Base-by-base conservation (phyloP, 2,888 invertebrate species). In the Eledona agricola region DNA sequence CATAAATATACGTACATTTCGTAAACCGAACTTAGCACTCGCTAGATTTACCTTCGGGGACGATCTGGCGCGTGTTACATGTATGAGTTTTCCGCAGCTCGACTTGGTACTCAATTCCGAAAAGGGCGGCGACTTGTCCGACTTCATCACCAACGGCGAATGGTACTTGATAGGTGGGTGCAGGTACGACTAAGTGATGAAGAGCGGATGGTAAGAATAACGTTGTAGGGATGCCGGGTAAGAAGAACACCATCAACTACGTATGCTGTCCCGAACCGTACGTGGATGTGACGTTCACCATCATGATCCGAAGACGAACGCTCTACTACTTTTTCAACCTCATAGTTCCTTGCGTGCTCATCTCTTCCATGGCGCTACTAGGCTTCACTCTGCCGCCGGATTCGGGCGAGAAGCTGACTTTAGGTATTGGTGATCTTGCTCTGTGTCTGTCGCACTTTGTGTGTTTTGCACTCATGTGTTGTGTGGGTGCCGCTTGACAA, bases 311-410 rank as follows among this genome's bases (percentile, higher is more conserved):
- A 66, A 85, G 98, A 74, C 85, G 97, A 72, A 97, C 97, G 35
- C 83, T 98, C 71, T 98, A 97, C 84, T 98, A 98, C 83, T 96
- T 96, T 82, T 96, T 98, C 87, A 99, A 99, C 83, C 87, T 99
- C 79, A 97, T 99, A 79, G 95, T 98, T 73, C 99, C 98, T 66
- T 97, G 97, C 78, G 94, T 98, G 73, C 87, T 99, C 72, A 98
- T 99, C 77, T 95, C 97, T 60, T 95, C 96, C 66, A 96, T 98
- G 93, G 96, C 97, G 66, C 87, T 99, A 66, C 84, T 99, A 71
- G 96, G 97, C 65, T 99, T 99, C 83, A 95, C 96, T 63, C 83
- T 99, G 75, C 98, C 99, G 62, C 97, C 97, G 55, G 98, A 99
- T 77, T 94, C 95, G 34, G 96, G 96, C 69, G 96, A 96, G 78